Evolutionary conservation across 2,113 vertebrate species (phyloP).

Genomic region (Triplophysa dalaica): DNA sequence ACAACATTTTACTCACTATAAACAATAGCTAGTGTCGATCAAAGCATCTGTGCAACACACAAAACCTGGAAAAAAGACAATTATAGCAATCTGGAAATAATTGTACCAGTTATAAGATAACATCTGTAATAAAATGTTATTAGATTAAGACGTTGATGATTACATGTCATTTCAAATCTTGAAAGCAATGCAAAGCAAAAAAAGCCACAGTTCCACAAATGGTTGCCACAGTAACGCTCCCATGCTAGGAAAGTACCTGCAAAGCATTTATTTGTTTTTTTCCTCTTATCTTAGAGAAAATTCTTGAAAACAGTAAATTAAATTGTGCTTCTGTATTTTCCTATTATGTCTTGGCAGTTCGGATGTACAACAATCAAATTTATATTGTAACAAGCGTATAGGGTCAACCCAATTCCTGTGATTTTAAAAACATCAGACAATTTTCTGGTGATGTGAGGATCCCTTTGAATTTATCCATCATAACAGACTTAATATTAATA

Average conservation of each 20-base stretch:
- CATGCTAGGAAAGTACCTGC: constrained; percentile 43
- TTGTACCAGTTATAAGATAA: background rate
- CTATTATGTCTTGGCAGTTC: background rate
- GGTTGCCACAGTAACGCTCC: constrained; percentile 53
- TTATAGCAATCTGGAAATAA: background rate
- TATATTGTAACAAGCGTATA: background rate
- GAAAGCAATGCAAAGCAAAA: background rate
- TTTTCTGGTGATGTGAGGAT: background rate
- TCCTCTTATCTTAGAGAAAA: constrained; percentile 9
- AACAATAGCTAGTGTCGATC: background rate
- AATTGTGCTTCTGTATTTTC: background rate
- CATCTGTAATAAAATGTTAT: background rate
- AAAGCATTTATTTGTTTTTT: constrained; percentile 11
- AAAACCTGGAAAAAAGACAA: background rate
- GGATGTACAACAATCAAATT: background rate
- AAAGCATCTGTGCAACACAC: background rate
- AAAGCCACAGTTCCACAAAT: constrained; percentile 13
- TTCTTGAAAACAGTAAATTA: constrained; percentile 15
- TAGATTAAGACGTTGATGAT: constrained; percentile 27
- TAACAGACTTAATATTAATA: background rate
- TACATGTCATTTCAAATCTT: constrained; percentile 2
- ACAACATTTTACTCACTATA: too few species aligned
- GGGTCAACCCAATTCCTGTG: background rate
- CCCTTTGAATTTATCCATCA: background rate
- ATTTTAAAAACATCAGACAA: constrained; percentile 1